Conservation (phyloP, 2,797 vertebrate species). For the Stomatorhinus walkeri region DNA sequence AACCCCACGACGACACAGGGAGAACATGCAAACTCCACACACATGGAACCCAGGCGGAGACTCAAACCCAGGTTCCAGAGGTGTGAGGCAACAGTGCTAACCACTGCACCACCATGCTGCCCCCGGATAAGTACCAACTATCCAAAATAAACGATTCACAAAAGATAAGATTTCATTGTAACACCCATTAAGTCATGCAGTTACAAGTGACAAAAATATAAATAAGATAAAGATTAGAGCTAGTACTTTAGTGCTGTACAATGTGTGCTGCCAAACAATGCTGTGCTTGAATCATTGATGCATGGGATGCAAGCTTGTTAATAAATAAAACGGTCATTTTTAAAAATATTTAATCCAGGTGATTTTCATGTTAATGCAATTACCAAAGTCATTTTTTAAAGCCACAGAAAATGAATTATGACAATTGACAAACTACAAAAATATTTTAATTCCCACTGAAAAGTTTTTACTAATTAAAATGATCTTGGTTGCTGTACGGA, state of each 20-base stretch:
- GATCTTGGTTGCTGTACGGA: not conserved
- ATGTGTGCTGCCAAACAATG: not conserved
- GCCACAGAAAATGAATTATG: not conserved
- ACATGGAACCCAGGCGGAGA: too few species aligned
- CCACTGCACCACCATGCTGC: too few species aligned
- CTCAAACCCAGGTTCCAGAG: too few species aligned
- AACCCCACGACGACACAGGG: too few species aligned
- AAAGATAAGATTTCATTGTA: not conserved
- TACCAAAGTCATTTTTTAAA: not conserved
- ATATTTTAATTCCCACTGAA: not conserved
- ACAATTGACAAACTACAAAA: not conserved
- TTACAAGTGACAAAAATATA: not conserved
- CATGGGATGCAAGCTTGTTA: not conserved
- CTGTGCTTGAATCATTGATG: not conserved
- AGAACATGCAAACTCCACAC: too few species aligned
- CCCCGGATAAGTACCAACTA: not conserved
- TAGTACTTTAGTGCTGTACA: not conserved
- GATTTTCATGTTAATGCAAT: not conserved
- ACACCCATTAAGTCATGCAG: not conserved
- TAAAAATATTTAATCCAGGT: not conserved
- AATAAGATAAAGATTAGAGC: not conserved
- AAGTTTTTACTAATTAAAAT: not conserved
- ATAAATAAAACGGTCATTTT: not conserved
- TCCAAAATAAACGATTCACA: not conserved
- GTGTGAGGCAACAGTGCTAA: too few species aligned